phyloP scores from a whole-genome alignment of 2,113 vertebrate genomes.

The Gopherus flavomarginatus region DNA sequence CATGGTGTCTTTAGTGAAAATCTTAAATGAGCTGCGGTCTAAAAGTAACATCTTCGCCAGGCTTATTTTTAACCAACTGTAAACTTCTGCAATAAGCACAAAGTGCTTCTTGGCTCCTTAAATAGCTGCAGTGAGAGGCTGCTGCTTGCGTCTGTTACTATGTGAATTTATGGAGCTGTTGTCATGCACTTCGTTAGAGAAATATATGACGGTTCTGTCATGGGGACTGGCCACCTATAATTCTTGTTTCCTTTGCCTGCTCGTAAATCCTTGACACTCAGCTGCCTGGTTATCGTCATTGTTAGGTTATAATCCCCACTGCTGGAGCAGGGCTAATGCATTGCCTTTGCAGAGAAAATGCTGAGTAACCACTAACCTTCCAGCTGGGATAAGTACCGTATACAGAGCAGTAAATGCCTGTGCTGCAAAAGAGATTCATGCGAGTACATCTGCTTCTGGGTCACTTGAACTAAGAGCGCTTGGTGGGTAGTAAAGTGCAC shows the following conservation, averaged over 20 bases:
- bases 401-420: neutral
- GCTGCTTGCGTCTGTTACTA: slow-evolving; percentile 73
- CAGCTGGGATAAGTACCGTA: slow-evolving; percentile 3
- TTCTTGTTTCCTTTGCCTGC: slow-evolving; percentile 47
- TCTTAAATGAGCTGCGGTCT: slow-evolving; percentile 72
- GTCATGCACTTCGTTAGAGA: slow-evolving; percentile 77
- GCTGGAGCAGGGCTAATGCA: neutral
- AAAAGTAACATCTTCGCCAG: slow-evolving; percentile 72
- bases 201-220: slow-evolving; percentile 69
- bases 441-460: neutral
- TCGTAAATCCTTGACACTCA: slow-evolving; percentile 61
- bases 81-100: slow-evolving; percentile 77
- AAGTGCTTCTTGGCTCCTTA: slow-evolving; percentile 72
- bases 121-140: slow-evolving; percentile 76
- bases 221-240: slow-evolving; percentile 72
- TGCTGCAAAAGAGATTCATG: neutral
- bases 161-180: slow-evolving; percentile 81
- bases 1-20: slow-evolving; percentile 72
- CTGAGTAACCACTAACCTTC: slow-evolving; percentile 52
- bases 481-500: neutral
- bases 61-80: slow-evolving; percentile 82
- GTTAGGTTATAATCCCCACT: slow-evolving; percentile 5
- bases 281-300: neutral
- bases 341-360: neutral
- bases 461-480: rapidly evolving